Base-by-base conservation (phyloP, 2,888 invertebrate genomes). In the Cataglyphis livida region DNA sequence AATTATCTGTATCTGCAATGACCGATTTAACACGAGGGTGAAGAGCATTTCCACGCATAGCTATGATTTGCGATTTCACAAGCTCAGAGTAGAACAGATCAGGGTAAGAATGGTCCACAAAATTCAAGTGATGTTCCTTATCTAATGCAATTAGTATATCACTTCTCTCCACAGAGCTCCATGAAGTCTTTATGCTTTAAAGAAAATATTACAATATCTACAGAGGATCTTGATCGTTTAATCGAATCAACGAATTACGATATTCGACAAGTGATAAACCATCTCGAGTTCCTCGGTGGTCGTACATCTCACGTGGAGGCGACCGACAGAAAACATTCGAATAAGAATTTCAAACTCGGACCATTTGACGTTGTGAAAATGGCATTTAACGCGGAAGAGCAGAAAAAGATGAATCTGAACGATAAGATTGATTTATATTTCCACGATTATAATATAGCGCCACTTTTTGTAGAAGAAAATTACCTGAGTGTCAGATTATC, bases 1-100 rank as follows among this genome's bases (percentile, higher is more conserved):
- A 0, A 97, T 99, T 76, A 97, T 99, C 91, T 99, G 99, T 95
- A 99, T 99, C 96, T 99, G 99, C 95, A 99, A 99, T 93, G 99
- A 99, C 95, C 96, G 99, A 64, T 97, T 97, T 93, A 98, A 98
- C 94, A 97, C 96, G 83, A 99, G 99, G 95, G 98, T 99, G 95
- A 96, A 99, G 81, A 98, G 98, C 0, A 95, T 99, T 10, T 97
- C 97, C 71, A 99, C 98, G 95, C 97, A 99, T 94, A 99, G 99
- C 94, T 99, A 97, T 93, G 99, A 99, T 94, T 95, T 99, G 81
- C 95, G 97, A 75, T 99, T 99, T 95, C 96, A 95, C 88, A 97
- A 97, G 90, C 99, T 99, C 0, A 96, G 97, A 85, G 95, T 98
- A 0, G 98, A 98, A 91, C 99, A 99, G 95, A 99, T 99, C 79